Conservation (phyloP, 2,113 vertebrate species). For the Puntigrus tetrazona region DNA sequence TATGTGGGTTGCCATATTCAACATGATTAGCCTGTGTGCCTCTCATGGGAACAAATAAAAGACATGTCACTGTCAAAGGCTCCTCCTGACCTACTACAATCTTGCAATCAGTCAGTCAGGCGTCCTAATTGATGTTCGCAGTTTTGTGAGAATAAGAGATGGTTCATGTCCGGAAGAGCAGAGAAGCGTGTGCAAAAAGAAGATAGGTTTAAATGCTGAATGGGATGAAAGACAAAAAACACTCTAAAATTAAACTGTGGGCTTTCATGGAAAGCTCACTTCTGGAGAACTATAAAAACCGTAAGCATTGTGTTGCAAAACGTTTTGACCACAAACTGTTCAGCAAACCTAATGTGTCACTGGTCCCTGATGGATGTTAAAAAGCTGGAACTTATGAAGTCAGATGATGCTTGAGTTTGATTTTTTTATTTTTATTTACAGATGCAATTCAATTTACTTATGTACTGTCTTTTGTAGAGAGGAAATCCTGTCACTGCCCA, state of each 20-base stretch:
- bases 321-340: slow-evolving; percentile 24
- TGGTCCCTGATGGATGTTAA: background rate
- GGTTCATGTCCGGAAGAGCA: background rate
- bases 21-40: background rate
- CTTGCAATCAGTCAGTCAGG: background rate
- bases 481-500: slow-evolving; percentile 77
- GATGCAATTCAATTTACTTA: slow-evolving; percentile 20
- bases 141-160: background rate
- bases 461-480: slow-evolving; percentile 57
- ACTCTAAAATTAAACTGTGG: background rate
- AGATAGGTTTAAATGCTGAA: background rate
- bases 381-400: slow-evolving; percentile 6
- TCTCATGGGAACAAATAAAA: background rate
- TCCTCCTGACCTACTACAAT: background rate
- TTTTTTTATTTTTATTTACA: background rate
- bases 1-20: slow-evolving; percentile 51
- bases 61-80: background rate
- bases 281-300: background rate
- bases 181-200: background rate
- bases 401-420: background rate
- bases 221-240: background rate
- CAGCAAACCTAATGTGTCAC: background rate
- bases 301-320: background rate
- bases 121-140: background rate
- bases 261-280: background rate